Evolutionary conservation across 2,113 vertebrate genomes (phyloP).

Genomic region (Mixornis gularis): DNA sequence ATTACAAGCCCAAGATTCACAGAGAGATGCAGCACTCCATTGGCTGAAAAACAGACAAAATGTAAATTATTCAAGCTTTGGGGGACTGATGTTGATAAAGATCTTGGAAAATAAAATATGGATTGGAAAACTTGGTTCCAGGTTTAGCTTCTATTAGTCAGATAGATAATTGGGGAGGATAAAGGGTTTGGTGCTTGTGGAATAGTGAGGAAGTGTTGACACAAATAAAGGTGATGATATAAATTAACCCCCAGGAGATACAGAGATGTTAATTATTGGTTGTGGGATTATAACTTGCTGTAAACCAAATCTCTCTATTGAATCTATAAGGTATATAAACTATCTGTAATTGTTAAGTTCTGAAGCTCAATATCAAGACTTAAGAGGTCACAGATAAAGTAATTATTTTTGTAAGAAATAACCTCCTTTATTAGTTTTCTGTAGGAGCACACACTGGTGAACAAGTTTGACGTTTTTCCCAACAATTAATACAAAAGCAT

Average conservation of each 20-base stretch:
- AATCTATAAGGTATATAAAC: not conserved
- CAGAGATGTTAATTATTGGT: not conserved
- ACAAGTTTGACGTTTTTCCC: not conserved
- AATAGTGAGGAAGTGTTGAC: not conserved
- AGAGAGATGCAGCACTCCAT: not conserved
- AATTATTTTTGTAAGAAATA: not conserved
- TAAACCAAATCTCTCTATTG: not conserved
- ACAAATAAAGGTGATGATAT: not conserved
- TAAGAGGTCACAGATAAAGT: not conserved
- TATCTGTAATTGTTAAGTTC: not conserved
- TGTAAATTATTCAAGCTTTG: not conserved
- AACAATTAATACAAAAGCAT: not conserved
- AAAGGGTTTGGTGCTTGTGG: not conserved
- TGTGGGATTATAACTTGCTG: not conserved
- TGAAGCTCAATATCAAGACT: not conserved
- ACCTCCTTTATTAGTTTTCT: not conserved
- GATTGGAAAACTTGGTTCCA: not conserved
- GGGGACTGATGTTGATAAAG: not conserved
- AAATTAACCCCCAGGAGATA: not conserved
- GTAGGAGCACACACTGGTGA: not conserved
- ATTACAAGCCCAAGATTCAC: not conserved
- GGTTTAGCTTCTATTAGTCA: not conserved
- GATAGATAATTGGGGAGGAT: not conserved
- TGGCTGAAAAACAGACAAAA: not conserved
- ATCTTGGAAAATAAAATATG: not conserved